Base-by-base conservation (phyloP, 2,113 vertebrate species). In the Suricata suricatta region DNA sequence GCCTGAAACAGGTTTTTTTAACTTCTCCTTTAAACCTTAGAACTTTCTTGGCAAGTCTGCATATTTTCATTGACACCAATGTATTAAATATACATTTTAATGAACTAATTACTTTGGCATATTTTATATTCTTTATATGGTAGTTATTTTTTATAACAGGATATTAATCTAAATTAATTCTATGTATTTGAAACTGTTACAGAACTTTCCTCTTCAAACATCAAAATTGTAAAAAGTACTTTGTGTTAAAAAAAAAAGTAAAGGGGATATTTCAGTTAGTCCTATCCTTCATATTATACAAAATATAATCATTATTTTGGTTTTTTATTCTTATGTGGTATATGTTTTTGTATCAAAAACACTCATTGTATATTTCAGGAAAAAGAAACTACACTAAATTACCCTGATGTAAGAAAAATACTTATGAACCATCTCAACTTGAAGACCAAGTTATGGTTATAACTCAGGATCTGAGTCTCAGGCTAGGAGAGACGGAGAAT, bases 111-210 rank as follows among this genome's bases (percentile, higher is more conserved):
- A 93, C 68, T 98, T 96, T 98, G 95, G 64, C 94, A 93, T 98
- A 97, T 88, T 82, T 97, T 96, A 97, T 91, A 93, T 98, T 98
- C 98, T 98, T 98, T 98, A 95, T 98, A 98, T 88, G 97, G 87
- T 94, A 98, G 16, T 89, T 99, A 98, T 99, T 99, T 99, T 99
- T 98, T 83, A 98, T 99, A 99, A 93, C 41, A 95, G 89, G 69
- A 93, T 97, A 90, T 93, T 98, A 96, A 93, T 87, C 91, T 85
- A 96, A 96, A 76, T 93, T 98, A 98, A 98, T 76, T 98, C 94
- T 98, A 92, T 98, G 81, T 98, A 98, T 92, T 97, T 97, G 89
- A 97, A 96, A 96, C 86, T 96, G 80, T 98, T 97, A 96, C 68
- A 89, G 72, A 95, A 87, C 76, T 71, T 92, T 95, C 50, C 69